Evolutionary conservation across 2,888 invertebrate genomes (phyloP).

Genomic region (Spicauda simplicius): DNA sequence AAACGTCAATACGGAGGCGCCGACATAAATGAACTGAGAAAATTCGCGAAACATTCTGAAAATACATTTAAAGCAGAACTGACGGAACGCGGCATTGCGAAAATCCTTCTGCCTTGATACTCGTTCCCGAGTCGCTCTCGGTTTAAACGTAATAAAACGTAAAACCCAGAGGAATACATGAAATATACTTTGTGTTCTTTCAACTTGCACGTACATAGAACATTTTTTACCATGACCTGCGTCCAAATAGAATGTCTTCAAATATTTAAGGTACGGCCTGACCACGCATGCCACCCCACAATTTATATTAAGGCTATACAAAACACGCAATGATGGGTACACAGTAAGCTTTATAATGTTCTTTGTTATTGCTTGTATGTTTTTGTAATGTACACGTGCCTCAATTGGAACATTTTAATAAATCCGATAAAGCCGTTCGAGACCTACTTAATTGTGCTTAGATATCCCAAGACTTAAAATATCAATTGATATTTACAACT

Average conservation of each 20-base stretch:
- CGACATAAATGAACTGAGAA: not conserved
- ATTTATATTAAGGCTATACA: constrained; percentile 66
- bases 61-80: constrained; percentile 46
- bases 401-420: not conserved
- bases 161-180: constrained; percentile 54
- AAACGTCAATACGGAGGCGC: not conserved
- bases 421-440: not conserved
- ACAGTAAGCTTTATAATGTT: constrained; percentile 14
- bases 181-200: constrained; percentile 52
- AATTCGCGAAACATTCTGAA: constrained; percentile 14
- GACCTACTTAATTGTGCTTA: too few species aligned
- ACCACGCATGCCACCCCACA: constrained; percentile 67
- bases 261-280: constrained; percentile 40
- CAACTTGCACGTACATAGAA: constrained; percentile 35
- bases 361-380: constrained; percentile 12
- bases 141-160: constrained; percentile 62
- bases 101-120: constrained; percentile 39
- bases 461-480: too few species aligned
- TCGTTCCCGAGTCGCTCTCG: constrained; percentile 32
- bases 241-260: constrained; percentile 43
- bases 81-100: constrained; percentile 38
- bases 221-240: constrained; percentile 38
- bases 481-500: too few species aligned
- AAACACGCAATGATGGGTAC: constrained; percentile 68
- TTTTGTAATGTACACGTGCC: not conserved